phyloP scores from a whole-genome alignment of 2,113 vertebrate species.

The Hemibagrus wyckioides region DNA sequence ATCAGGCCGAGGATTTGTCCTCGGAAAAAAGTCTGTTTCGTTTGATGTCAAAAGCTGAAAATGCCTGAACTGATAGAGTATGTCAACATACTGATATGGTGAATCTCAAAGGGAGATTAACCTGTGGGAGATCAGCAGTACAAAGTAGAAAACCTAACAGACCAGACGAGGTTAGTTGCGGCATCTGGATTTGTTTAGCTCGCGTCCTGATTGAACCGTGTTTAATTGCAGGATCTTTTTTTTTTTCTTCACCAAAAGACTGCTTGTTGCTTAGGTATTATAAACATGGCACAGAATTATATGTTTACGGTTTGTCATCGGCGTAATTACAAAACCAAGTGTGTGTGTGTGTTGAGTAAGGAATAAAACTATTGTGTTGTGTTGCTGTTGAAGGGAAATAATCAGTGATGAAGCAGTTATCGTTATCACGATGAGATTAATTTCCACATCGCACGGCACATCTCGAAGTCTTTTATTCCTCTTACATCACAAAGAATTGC shows the following conservation, averaged over 20 bases:
- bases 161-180: not conserved
- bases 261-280: not conserved
- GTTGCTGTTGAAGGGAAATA: not conserved
- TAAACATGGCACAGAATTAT: not conserved
- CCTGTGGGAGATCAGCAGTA: constrained; percentile 21
- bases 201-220: not conserved
- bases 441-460: not conserved
- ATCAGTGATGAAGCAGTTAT: not conserved
- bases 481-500: not conserved
- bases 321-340: not conserved
- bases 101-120: not conserved
- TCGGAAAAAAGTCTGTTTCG: not conserved
- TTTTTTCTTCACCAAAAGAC: not conserved
- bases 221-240: not conserved
- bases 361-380: not conserved
- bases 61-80: not conserved
- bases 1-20: not conserved
- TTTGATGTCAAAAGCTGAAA: not conserved
- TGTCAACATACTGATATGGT: constrained; percentile 13
- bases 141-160: constrained; percentile 6
- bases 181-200: constrained; percentile 13
- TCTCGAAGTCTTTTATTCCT: not conserved
- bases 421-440: not conserved
- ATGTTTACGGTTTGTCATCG: too few species aligned
- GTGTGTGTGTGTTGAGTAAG: not conserved